phyloP scores from a whole-genome alignment of 2,113 vertebrate genomes.

The Myanophis thanlyinensis region DNA sequence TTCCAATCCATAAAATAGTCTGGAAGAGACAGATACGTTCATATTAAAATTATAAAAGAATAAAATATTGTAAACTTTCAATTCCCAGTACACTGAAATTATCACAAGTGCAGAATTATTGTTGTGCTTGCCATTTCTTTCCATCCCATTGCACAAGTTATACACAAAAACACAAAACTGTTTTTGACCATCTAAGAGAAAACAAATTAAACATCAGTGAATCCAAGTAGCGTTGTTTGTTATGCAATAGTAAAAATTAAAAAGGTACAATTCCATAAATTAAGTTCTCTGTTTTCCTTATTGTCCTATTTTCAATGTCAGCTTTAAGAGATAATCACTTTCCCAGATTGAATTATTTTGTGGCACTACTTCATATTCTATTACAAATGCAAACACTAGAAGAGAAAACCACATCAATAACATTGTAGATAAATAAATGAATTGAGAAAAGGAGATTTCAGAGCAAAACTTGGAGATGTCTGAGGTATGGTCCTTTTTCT shows the following conservation, averaged over 20 bases:
- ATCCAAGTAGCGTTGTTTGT: not conserved
- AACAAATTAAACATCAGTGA: not conserved
- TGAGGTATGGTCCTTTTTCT: conserved; percentile 59
- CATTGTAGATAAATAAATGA: conserved; percentile 55
- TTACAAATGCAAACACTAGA: conserved; percentile 31
- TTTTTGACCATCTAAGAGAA: not conserved
- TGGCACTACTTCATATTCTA: not conserved
- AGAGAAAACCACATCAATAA: conserved; percentile 37
- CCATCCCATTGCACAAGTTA: not conserved
- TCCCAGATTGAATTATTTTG: conserved; percentile 9
- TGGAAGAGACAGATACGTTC: not conserved
- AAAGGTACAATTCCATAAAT: conserved; percentile 7
- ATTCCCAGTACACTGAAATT: not conserved
- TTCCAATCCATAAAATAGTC: not conserved
- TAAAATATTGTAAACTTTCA: not conserved
- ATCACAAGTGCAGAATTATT: not conserved
- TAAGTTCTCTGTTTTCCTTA: not conserved
- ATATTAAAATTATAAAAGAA: not conserved
- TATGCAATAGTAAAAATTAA: not conserved
- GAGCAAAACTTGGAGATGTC: conserved; percentile 48
- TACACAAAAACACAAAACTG: not conserved
- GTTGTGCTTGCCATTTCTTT: not conserved
- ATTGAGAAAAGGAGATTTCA: conserved; percentile 35
- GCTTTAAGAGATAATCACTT: conserved; percentile 17
- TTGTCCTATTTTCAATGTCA: not conserved